Conservation (phyloP, 2,888 invertebrate species). For the Bhutanitis thaidina region DNA sequence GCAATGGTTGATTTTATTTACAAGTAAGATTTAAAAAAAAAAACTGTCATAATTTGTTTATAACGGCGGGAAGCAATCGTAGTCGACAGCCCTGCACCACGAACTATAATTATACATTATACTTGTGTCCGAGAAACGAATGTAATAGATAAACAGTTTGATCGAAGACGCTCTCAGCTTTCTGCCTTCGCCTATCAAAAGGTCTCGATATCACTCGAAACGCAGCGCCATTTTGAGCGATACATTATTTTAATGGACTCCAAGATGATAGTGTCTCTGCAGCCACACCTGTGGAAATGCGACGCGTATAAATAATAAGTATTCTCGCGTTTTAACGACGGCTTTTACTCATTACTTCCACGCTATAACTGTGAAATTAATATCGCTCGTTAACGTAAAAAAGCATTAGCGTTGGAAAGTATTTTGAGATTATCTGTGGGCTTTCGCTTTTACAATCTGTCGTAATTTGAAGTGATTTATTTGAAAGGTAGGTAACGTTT, state of each 20-base stretch:
- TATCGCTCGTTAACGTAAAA: conserved; percentile 20
- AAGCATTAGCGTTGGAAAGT: conserved; percentile 18
- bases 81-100: conserved; percentile 42
- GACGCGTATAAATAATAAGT: conserved; percentile 21
- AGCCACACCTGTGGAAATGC: conserved; percentile 36
- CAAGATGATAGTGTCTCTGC: conserved; percentile 33
- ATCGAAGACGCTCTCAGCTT: conserved; percentile 53
- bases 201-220: conserved; percentile 48
- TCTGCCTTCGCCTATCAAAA: conserved; percentile 32
- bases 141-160: conserved; percentile 53
- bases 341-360: conserved; percentile 12
- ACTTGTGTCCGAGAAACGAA: conserved; percentile 29
- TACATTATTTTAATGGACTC: conserved; percentile 61
- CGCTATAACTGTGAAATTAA: conserved; percentile 30
- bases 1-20: no score
- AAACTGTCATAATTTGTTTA: background rate
- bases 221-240: conserved; percentile 48
- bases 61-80: conserved; percentile 18
- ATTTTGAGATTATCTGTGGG: conserved; percentile 16
- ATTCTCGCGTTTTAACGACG: conserved; percentile 15
- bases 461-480: conserved; percentile 13
- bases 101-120: conserved; percentile 36
- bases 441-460: conserved; percentile 21
- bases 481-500: conserved; percentile 8
- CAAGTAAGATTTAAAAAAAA: no score